These are phyloP conservation scores for Euclidia mi DNA, from an alignment of 2,888 invertebrate genomes.

Conservation along the genomic window DNA sequence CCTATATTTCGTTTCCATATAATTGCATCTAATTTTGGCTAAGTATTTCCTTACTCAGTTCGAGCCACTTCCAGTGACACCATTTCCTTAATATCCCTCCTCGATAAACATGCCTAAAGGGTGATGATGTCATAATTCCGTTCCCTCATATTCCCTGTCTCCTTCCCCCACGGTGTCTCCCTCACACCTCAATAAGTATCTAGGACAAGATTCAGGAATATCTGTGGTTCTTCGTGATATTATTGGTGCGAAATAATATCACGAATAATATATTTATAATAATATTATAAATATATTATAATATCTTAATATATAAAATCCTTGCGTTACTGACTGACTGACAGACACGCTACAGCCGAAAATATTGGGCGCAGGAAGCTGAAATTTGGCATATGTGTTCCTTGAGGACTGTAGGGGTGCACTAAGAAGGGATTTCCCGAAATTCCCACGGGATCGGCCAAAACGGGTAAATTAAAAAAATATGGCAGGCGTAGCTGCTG, in stretches of 20 bases:
- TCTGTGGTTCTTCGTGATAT: neutral
- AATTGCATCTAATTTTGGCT: conserved; percentile 24
- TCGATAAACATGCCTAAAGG: conserved; percentile 52
- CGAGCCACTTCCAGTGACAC: conserved; percentile 32
- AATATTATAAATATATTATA: too few species aligned
- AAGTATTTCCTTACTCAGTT: conserved; percentile 10
- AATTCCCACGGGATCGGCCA: too few species aligned
- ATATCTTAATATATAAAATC: too few species aligned
- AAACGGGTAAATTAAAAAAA: too few species aligned
- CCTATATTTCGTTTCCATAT: conserved; percentile 13
- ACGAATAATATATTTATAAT: neutral
- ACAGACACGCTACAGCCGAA: too few species aligned
- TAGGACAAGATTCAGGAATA: neutral
- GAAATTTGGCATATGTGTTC: too few species aligned
- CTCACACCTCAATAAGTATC: conserved; percentile 16
- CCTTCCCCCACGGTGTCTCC: conserved; percentile 24
- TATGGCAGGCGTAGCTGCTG: too few species aligned
- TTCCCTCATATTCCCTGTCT: conserved; percentile 47
- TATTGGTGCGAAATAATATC: neutral
- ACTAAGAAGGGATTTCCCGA: too few species aligned
- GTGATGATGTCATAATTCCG: conserved; percentile 66
- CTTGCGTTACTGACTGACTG: too few species aligned
- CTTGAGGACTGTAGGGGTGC: too few species aligned
- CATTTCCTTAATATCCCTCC: conserved; percentile 26
- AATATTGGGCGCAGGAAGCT: too few species aligned